Evolutionary conservation across 2,113 vertebrate species (phyloP).

Genomic region (Phaethornis superciliosus): DNA sequence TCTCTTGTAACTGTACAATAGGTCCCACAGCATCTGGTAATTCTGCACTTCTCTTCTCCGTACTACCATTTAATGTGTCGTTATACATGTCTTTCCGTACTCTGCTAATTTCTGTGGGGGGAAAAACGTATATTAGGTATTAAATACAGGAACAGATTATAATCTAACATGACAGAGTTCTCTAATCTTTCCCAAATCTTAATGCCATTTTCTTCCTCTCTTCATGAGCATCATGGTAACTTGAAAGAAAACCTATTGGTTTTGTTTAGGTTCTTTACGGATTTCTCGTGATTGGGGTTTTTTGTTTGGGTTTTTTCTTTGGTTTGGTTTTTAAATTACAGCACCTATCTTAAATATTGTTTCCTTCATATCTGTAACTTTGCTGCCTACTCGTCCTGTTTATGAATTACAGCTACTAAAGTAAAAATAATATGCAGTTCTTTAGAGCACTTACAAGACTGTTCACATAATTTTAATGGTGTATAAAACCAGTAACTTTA

Average conservation of each 20-base stretch:
- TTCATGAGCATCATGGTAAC: neutral
- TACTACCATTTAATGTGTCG: slow-evolving; percentile 96
- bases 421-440: neutral
- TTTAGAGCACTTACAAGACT: neutral
- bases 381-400: neutral
- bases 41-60: slow-evolving; percentile 93
- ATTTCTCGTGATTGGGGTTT: neutral
- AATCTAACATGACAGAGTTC: slow-evolving; percentile 18
- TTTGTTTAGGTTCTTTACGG: neutral
- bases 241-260: neutral
- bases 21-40: slow-evolving; percentile 95
- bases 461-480: neutral
- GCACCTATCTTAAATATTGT: neutral
- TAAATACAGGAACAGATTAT: slow-evolving; percentile 57
- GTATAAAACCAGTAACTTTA: neutral
- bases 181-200: neutral
- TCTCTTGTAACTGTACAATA: slow-evolving; percentile 97
- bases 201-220: neutral
- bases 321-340: neutral
- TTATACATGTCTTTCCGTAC: slow-evolving; percentile 99
- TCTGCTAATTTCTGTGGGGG: slow-evolving; percentile 92
- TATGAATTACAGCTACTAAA: neutral
- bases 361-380: neutral
- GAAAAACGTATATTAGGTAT: slow-evolving; percentile 71
- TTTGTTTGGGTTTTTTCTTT: too few relatives aligned